Conservation (phyloP, 2,797 vertebrate genomes). For the Pelodytes ibericus region DNA sequence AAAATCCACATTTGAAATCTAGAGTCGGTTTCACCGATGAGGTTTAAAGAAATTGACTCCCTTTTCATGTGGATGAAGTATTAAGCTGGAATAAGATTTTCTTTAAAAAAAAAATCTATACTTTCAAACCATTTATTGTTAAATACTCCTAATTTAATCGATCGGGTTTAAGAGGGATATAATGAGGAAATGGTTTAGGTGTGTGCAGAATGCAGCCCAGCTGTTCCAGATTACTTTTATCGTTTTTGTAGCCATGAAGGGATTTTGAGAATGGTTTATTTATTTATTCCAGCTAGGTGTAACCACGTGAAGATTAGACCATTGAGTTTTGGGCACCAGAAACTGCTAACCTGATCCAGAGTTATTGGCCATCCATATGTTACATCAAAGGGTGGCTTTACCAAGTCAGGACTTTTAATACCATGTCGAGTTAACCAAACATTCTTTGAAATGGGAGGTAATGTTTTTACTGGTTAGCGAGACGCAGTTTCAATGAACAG, state of each 20-base stretch:
- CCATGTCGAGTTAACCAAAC: slow-evolving; percentile 19
- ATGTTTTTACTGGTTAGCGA: neutral
- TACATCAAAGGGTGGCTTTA: slow-evolving; percentile 32
- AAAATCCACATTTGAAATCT: no score
- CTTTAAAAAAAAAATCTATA: neutral
- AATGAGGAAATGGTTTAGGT: slow-evolving; percentile 14
- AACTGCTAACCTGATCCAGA: slow-evolving; percentile 8
- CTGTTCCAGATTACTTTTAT: slow-evolving; percentile 27
- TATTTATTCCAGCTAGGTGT: slow-evolving; percentile 28
- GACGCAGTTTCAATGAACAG: neutral
- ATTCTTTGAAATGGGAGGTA: slow-evolving; percentile 37
- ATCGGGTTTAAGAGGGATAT: slow-evolving; percentile 14
- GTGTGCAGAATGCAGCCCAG: slow-evolving; percentile 11
- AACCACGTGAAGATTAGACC: neutral
- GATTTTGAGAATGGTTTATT: slow-evolving; percentile 33
- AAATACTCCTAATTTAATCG: slow-evolving; percentile 1
- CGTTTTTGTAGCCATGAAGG: neutral
- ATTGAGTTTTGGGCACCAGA: slow-evolving; percentile 4
- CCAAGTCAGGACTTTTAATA: slow-evolving; percentile 9
- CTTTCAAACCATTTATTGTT: no score
- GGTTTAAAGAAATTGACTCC: neutral
- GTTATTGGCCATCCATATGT: slow-evolving; percentile 19
- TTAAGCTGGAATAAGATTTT: neutral
- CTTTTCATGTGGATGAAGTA: neutral
- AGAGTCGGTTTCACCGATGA: no score